Conservation (phyloP, 2,797 vertebrate genomes). For the Lutjanus argentimaculatus region DNA sequence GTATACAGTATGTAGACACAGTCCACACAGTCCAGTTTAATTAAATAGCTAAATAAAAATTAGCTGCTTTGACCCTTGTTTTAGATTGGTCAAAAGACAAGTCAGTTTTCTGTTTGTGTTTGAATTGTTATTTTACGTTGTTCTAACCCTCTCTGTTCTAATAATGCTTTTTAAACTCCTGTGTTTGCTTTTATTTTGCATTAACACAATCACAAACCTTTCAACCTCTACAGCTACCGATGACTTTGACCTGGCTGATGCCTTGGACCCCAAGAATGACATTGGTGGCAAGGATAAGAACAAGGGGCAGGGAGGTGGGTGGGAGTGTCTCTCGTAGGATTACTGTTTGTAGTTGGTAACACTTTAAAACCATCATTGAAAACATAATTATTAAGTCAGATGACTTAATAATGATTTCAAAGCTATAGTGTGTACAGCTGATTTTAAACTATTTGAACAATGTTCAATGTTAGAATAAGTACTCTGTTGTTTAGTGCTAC, state of each 20-base stretch:
- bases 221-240: slow-evolving; percentile 63
- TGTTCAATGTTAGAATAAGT: background rate
- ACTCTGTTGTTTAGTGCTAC: too few relatives aligned
- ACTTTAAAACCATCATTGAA: background rate
- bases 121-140: background rate
- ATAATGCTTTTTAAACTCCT: background rate
- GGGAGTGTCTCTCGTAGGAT: background rate
- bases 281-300: slow-evolving; percentile 75
- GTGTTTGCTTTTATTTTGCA: slow-evolving; percentile 15
- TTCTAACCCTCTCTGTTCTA: background rate
- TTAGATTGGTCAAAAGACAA: background rate
- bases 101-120: background rate
- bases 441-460: too few relatives aligned
- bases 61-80: too few relatives aligned
- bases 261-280: slow-evolving; percentile 87
- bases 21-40: background rate
- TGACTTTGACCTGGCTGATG: slow-evolving; percentile 89
- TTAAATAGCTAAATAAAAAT: background rate
- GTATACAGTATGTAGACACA: background rate
- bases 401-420: too few relatives aligned
- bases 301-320: slow-evolving; percentile 76
- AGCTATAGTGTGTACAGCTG: too few relatives aligned
- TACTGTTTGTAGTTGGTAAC: background rate
- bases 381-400: background rate
- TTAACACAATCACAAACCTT: slow-evolving; percentile 19